Evolutionary conservation across 2,113 vertebrate genomes (phyloP), one percentile per base, ranked within the genome.

Genomic region (Rhineura floridana): DNA sequence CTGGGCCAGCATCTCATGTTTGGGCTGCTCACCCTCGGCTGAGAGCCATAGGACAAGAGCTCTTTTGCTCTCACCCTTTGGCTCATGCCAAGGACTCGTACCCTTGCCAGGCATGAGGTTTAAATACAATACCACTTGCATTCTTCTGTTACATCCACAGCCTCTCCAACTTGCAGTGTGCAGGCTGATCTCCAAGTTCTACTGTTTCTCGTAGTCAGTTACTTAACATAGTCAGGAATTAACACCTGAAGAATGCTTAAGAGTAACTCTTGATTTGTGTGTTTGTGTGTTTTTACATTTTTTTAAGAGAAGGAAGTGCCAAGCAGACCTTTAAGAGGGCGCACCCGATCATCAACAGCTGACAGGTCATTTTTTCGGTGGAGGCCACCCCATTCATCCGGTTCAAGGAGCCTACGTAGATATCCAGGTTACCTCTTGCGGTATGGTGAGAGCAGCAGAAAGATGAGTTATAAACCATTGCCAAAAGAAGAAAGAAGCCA

Each of bases 401-500:
- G 98, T 86, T 95, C 97, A 83, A 97, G 98, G 90, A 97, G 97
- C 79, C 96, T 97, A 1, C 97, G 96, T 42, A 96, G 97, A 95
- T 96, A 96, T 2, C 95, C 95, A 52, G 94, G 94, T 46, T 95
- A 95, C 62, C 95, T 94, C 81, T 96, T 96, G 91, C 97, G 96
- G 77, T 97, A 96, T 2, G 97, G 97, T 76, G 96, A 97, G 46
- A 96, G 93, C 88, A 94, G 88, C 88, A 95, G 96, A 91, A 97
- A 96, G 93, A 96, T 97, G 96, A 96, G 97, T 81, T 96, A 97
- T 46, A 95, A 96, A 83, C 98, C 98, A 0, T 93, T 98, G 92
- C 97, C 96, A 0, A 97, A 98, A 59, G 98, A 98, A 88, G 97
- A 97, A 93, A 97, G 97, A 91, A 97, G 96, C 52, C 97, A 97